These are phyloP conservation scores for Pristionchus maxplancki DNA, from an alignment of 2,888 invertebrate genomes.

Conservation along the genomic window DNA sequence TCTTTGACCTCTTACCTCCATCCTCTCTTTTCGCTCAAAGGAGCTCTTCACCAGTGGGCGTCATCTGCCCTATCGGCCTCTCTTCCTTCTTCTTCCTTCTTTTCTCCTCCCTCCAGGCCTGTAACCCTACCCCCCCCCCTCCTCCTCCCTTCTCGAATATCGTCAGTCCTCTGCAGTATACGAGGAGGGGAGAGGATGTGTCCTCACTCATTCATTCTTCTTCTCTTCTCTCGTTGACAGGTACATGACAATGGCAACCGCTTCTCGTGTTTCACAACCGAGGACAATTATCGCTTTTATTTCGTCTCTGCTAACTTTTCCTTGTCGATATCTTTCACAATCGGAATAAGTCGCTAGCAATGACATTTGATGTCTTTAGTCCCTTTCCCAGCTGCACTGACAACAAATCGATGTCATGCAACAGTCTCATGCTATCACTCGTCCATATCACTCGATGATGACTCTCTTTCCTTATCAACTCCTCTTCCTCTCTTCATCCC, in stretches of 20 bases:
- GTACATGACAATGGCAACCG: background rate
- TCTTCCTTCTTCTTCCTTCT: background rate
- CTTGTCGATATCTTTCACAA: background rate
- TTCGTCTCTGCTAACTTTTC: background rate
- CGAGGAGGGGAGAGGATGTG: conserved; percentile 15
- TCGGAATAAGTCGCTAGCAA: background rate
- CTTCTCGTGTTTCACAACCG: background rate
- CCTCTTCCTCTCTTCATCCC: background rate
- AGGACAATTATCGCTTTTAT: background rate
- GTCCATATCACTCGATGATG: conserved; percentile 19
- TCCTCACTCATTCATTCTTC: conserved; percentile 44
- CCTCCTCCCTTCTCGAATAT: conserved; percentile 37
- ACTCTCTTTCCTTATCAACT: conserved; percentile 17
- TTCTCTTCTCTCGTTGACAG: conserved; percentile 48
- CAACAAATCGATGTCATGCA: conserved; percentile 29
- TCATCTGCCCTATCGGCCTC: background rate
- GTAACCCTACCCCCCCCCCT: conserved; percentile 8
- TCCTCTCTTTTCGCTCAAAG: too few species aligned
- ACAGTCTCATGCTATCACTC: conserved; percentile 30
- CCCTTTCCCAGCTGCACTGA: too few species aligned
- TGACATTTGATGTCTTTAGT: background rate
- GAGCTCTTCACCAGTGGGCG: background rate
- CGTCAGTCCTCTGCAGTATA: conserved; percentile 34
- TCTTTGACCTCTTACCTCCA: background rate
- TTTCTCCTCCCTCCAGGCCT: conserved; percentile 22